These are phyloP conservation scores for Azorinus chamasolen DNA, from an alignment of 2,888 invertebrate species.

Conservation along the genomic window DNA sequence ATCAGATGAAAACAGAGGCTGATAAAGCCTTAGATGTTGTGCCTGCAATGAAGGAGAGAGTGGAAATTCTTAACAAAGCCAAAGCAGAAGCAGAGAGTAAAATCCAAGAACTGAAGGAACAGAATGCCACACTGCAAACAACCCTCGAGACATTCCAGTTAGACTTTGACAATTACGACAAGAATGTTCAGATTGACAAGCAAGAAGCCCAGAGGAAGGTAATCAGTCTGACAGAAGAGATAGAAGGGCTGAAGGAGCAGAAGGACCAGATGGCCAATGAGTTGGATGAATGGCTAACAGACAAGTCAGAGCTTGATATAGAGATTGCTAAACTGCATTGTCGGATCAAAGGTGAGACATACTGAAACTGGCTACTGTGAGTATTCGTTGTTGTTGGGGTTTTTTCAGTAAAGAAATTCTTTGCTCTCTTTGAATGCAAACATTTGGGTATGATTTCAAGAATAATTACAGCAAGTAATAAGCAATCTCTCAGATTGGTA, in stretches of 20 bases:
- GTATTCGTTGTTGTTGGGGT: too few relatives aligned
- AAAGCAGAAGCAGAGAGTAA: slow-evolving; percentile 46
- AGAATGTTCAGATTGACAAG: slow-evolving; percentile 23
- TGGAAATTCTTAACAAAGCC: slow-evolving; percentile 33
- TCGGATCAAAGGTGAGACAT: slow-evolving; percentile 56
- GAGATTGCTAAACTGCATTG: slow-evolving; percentile 61
- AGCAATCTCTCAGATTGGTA: too few relatives aligned
- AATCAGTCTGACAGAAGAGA: slow-evolving; percentile 41
- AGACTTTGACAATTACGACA: slow-evolving; percentile 53
- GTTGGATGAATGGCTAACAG: slow-evolving; percentile 60
- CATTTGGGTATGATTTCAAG: too few relatives aligned
- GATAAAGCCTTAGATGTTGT: slow-evolving; percentile 45
- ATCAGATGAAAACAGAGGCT: slow-evolving; percentile 43
- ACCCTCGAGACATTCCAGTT: slow-evolving; percentile 54
- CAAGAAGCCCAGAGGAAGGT: slow-evolving; percentile 48
- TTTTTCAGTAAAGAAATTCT: background rate
- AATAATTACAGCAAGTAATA: too few relatives aligned
- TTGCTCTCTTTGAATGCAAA: background rate
- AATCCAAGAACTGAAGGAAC: slow-evolving; percentile 40
- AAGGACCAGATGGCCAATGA: slow-evolving; percentile 56
- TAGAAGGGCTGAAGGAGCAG: slow-evolving; percentile 59
- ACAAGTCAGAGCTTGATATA: slow-evolving; percentile 63
- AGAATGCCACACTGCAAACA: slow-evolving; percentile 45
- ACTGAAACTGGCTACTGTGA: too few relatives aligned
- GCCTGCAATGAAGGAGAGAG: slow-evolving; percentile 42